Evolutionary conservation across 2,113 vertebrate genomes (phyloP).

Genomic region (Psephotus haematonotus): DNA sequence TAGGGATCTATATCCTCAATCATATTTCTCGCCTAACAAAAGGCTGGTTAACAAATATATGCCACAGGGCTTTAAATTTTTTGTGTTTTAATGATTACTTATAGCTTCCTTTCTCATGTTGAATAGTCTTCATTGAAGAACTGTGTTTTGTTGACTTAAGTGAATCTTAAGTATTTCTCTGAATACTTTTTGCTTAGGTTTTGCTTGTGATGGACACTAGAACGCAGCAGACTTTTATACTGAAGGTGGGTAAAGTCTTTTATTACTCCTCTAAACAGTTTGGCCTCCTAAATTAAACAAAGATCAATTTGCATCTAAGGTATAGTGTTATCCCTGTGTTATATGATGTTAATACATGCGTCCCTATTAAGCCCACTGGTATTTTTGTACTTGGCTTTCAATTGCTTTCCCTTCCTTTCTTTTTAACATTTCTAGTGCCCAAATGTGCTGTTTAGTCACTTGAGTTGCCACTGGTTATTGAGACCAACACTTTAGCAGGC

Average conservation of each 20-base stretch:
- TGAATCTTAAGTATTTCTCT: slow-evolving; percentile 1
- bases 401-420: background rate
- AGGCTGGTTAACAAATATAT: background rate
- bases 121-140: background rate
- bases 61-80: background rate
- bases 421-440: background rate
- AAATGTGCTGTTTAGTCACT: background rate
- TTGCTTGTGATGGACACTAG: slow-evolving; percentile 96
- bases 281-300: background rate
- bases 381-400: background rate
- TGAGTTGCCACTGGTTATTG: background rate
- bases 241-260: slow-evolving; percentile 87
- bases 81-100: background rate
- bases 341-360: background rate
- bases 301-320: background rate
- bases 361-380: background rate
- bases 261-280: background rate
- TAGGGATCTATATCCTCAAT: background rate
- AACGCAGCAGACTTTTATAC: slow-evolving; percentile 93
- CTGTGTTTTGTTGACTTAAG: background rate
- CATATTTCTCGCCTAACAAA: background rate
- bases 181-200: slow-evolving; percentile 80
- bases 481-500: background rate
- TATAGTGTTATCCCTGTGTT: background rate
- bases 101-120: background rate